Base-by-base conservation (phyloP, 2,797 vertebrate species). In the Bryconaethiops microstoma region DNA sequence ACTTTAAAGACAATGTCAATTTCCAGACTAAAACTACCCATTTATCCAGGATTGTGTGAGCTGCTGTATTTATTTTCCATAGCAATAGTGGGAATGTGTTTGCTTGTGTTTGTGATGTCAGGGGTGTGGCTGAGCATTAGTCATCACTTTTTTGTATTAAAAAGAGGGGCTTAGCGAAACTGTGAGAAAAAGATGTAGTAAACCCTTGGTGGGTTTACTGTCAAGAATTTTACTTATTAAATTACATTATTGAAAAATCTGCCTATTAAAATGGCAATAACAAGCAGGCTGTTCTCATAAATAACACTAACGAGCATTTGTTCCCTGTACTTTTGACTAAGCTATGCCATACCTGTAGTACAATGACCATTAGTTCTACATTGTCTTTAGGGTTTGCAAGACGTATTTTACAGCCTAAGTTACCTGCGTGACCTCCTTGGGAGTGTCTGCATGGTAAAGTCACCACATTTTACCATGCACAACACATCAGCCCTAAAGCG, bases 41-140 rank as follows among this genome's bases (percentile, higher is more conserved):
- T 39, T 35, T 12, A 29, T 39, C 10, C 57, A 29, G 4, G 57
- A 35, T 14, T 78, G 40, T 59, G 50, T 52, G 35, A 55, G 59
- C 13, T 7, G n/a, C 12, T 48, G 7, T 63, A 78, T 83, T 73
- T 67, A 62, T 25, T 77, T 79, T 83, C 62, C 80, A 10, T 79
- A 74, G 71, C 68, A 74, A 73, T 55, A 45, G 64, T 7, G 17
- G 17, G 63, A 65, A 65, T 17, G 13, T 76, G 69, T 74, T n/a
- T 74, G 45, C 52, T 59, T 82, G 42, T 29, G 29, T 74, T 48
- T 78, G 54, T 71, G 77, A 74, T 67, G 42, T 78, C 54, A 74
- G 1, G 87, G 92, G 92, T 90, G 92, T 84, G 89, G 88, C 87
- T 7, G 21, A 63, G 79, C 23, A 85, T 94, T 89, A 93, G 87